Conservation (phyloP, 1,140 invertebrate species). For the Polyergus mexicanus region DNA sequence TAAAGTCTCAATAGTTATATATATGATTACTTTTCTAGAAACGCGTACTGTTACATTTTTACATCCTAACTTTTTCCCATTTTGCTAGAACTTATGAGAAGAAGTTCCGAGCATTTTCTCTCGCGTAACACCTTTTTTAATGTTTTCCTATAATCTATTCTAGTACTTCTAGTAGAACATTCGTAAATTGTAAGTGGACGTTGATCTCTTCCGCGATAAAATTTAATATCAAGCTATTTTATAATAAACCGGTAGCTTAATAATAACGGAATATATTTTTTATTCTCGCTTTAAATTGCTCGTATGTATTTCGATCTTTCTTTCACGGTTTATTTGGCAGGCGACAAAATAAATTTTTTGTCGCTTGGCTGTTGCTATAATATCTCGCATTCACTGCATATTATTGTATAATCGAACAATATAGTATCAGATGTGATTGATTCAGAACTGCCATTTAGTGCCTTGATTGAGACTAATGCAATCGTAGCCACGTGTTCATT, state of each 20-base stretch:
- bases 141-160: background rate
- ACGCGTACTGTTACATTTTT: constrained; percentile 2
- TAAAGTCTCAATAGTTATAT: background rate
- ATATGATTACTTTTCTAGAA: background rate
- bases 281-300: background rate
- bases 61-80: constrained; percentile 2
- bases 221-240: background rate
- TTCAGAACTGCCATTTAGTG: constrained; percentile 47
- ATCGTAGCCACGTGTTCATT: constrained; percentile 43
- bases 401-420: constrained; percentile 55
- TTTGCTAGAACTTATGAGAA: background rate
- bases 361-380: background rate
- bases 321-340: background rate
- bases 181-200: background rate
- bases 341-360: constrained; percentile 31
- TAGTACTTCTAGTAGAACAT: background rate
- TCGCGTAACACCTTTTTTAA: background rate
- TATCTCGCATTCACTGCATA: constrained; percentile 18
- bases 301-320: background rate
- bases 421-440: constrained; percentile 37
- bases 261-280: background rate
- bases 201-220: background rate
- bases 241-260: background rate
- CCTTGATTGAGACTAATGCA: constrained; percentile 57
- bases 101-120: constrained; percentile 20